phyloP scores from a whole-genome alignment of 2,888 invertebrate genomes.

The Synergus japonicus region DNA sequence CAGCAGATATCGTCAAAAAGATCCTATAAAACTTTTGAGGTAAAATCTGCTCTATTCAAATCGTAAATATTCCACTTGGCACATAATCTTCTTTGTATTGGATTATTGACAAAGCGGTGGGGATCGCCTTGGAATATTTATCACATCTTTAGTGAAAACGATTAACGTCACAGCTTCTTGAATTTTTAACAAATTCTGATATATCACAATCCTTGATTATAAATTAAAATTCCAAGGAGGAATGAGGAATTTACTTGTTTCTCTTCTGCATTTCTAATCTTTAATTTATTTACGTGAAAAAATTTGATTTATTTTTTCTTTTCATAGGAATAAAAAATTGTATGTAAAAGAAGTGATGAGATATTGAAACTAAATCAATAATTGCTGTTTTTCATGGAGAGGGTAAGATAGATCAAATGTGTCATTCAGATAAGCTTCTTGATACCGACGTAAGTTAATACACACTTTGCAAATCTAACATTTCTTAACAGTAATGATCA shows the following conservation, averaged over 20 bases:
- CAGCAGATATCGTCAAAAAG: slow-evolving; percentile 36
- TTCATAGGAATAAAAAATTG: too few species aligned
- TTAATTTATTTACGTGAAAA: background rate
- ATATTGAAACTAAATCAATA: too few species aligned
- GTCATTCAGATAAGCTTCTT: too few species aligned
- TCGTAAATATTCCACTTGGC: slow-evolving; percentile 36
- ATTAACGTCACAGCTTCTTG: slow-evolving; percentile 29
- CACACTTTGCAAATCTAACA: too few species aligned
- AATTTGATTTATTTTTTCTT: too few species aligned
- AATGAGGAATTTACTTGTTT: background rate
- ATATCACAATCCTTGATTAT: background rate
- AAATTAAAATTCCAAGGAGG: background rate
- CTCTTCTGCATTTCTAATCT: background rate
- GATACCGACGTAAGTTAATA: too few species aligned
- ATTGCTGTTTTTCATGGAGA: too few species aligned
- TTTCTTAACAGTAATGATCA: too few species aligned
- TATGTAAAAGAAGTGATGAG: too few species aligned
- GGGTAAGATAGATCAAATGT: too few species aligned
- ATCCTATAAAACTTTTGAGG: slow-evolving; percentile 29
- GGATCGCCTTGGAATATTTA: slow-evolving; percentile 5
- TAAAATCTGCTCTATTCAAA: background rate
- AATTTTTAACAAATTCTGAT: slow-evolving; percentile 29
- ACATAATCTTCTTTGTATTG: slow-evolving; percentile 29
- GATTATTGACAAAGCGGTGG: slow-evolving; percentile 29
- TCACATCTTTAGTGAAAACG: slow-evolving; percentile 33